Percentiles rank a stretch among this genome's conserved stretches.
Evolutionary conservation across 2,888 invertebrate genomes (phyloP).

Genomic region (Salpingus planirostris): DNA sequence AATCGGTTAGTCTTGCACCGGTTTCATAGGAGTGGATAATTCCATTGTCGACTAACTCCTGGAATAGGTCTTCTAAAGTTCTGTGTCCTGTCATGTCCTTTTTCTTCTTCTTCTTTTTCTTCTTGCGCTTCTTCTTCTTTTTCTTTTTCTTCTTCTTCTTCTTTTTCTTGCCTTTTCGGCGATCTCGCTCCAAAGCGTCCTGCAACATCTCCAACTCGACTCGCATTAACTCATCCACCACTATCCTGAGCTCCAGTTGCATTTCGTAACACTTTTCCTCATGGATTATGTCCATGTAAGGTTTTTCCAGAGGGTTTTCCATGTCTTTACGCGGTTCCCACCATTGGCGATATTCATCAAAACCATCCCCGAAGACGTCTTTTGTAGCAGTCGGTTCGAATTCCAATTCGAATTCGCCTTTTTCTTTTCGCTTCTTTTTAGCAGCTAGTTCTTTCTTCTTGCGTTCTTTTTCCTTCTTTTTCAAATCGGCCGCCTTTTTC

Average conservation of each 20-base stretch:
- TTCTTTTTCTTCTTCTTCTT: constrained; percentile 29
- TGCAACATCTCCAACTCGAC: constrained; percentile 47
- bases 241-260: constrained; percentile 55
- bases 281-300: constrained; percentile 56
- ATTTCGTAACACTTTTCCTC: constrained; percentile 56
- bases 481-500: constrained; percentile 24
- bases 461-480: constrained; percentile 27
- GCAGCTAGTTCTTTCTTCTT: constrained; percentile 41
- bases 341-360: constrained; percentile 43
- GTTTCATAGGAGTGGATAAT: constrained; percentile 52
- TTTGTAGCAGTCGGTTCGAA: constrained; percentile 31
- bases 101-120: constrained; percentile 41
- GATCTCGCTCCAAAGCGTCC: constrained; percentile 42
- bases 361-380: constrained; percentile 33
- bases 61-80: constrained; percentile 57
- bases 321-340: constrained; percentile 44
- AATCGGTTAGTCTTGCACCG: constrained; percentile 51
- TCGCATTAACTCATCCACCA: constrained; percentile 58
- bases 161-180: constrained; percentile 24
- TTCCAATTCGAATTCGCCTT: constrained; percentile 25
- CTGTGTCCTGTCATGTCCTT: constrained; percentile 58
- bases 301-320: constrained; percentile 51
- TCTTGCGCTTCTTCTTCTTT: constrained; percentile 27
- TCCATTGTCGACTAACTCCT: constrained; percentile 59
- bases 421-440: constrained; percentile 25